Conservation (phyloP, 2,888 invertebrate genomes). For the Harmothoe impar region DNA sequence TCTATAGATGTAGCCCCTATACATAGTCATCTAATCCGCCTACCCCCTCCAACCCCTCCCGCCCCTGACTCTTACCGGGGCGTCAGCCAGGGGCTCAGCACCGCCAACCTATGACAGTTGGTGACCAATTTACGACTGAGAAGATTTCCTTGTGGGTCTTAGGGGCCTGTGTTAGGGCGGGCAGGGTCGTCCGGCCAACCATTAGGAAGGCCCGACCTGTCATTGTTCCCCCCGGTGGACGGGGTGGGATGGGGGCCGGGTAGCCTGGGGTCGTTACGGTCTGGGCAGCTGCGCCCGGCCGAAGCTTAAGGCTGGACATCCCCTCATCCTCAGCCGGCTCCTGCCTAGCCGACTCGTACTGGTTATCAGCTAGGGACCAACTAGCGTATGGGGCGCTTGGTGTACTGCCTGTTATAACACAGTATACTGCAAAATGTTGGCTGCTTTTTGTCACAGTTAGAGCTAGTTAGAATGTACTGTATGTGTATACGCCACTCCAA, state of each 20-base stretch:
- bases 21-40: background rate
- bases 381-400: too few relatives aligned
- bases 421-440: too few relatives aligned
- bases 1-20: too few relatives aligned
- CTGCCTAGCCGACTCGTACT: too few relatives aligned
- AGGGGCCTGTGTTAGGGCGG: background rate
- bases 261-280: background rate
- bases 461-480: too few relatives aligned
- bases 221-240: background rate
- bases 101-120: conserved; percentile 23
- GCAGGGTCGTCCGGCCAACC: background rate
- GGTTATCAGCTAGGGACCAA: too few relatives aligned
- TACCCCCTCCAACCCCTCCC: background rate
- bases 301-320: too few relatives aligned
- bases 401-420: too few relatives aligned
- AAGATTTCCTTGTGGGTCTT: background rate
- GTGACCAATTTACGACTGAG: conserved; percentile 29
- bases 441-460: too few relatives aligned
- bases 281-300: background rate
- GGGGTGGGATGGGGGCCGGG: background rate
- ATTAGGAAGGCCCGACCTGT: background rate
- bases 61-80: background rate
- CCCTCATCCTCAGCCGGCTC: too few relatives aligned
- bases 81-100: background rate
- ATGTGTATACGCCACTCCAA: too few relatives aligned